Evolutionary conservation across 2,113 vertebrate genomes (phyloP).

Genomic region (Mionectes macconnelli): DNA sequence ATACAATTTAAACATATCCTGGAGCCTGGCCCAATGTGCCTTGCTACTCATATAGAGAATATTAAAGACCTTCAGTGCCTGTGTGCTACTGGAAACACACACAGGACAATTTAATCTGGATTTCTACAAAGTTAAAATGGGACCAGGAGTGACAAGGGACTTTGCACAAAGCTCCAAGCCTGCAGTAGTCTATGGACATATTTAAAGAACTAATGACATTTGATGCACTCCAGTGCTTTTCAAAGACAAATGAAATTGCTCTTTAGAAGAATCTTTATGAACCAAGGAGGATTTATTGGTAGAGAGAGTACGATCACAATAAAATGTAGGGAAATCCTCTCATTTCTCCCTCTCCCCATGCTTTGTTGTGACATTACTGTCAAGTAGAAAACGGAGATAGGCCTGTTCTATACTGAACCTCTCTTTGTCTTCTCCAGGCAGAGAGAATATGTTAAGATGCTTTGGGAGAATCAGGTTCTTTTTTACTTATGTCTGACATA

Average conservation of each 20-base stretch:
- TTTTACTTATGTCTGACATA: background rate
- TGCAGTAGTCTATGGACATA: background rate
- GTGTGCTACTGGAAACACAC: background rate
- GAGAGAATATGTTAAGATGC: background rate
- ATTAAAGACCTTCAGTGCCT: background rate
- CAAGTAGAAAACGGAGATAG: background rate
- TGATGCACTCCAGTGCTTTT: constrained; percentile 11
- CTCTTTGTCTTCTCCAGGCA: background rate
- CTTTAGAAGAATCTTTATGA: constrained; percentile 9
- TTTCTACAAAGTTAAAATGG: background rate
- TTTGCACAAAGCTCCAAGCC: background rate
- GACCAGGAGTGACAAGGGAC: background rate
- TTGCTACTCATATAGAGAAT: background rate
- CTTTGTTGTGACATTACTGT: background rate
- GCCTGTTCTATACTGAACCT: background rate
- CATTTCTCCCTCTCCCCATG: background rate
- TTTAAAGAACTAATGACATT: constrained; percentile 25
- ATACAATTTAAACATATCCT: background rate
- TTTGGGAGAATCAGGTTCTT: background rate
- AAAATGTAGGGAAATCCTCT: background rate
- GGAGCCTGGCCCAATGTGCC: background rate
- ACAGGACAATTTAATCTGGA: background rate
- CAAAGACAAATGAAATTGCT: constrained; percentile 36
- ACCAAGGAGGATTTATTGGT: background rate
- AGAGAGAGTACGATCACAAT: background rate